phyloP scores from a whole-genome alignment of 2,797 vertebrate genomes.

The Spondyliosoma cantharus region DNA sequence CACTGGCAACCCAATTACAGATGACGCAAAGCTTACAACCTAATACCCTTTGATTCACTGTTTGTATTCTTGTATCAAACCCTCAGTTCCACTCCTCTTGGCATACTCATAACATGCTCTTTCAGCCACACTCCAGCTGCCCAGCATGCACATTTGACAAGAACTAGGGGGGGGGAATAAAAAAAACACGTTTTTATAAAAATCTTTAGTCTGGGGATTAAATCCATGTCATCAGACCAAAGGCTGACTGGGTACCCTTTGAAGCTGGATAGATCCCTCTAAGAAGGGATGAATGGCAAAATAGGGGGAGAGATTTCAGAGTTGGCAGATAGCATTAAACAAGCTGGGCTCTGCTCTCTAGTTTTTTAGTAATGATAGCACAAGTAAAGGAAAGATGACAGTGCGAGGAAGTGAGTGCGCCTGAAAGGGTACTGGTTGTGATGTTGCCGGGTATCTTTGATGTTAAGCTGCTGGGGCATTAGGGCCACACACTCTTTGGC shows the following conservation, averaged over 20 bases:
- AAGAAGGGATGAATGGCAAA: conserved; percentile 76
- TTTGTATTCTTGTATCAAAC: conserved; percentile 65
- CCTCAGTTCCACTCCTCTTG: conserved; percentile 58
- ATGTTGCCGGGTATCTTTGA: conserved; percentile 62
- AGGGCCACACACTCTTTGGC: no score
- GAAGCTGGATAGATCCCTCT: conserved; percentile 74
- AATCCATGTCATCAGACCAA: conserved; percentile 78
- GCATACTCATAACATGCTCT: conserved; percentile 55
- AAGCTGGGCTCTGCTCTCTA: conserved; percentile 47
- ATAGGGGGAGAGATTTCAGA: conserved; percentile 62
- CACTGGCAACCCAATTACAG: conserved; percentile 72
- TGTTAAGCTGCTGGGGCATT: neutral
- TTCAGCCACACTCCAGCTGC: conserved; percentile 57
- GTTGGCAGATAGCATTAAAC: conserved; percentile 72
- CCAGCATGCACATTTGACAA: conserved; percentile 65
- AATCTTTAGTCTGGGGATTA: conserved; percentile 77
- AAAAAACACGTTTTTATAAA: conserved; percentile 61
- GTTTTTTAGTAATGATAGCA: conserved; percentile 58
- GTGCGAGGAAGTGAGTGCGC: conserved; percentile 35
- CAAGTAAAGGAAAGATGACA: conserved; percentile 61
- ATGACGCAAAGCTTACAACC: conserved; percentile 68
- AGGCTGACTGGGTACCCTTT: conserved; percentile 71
- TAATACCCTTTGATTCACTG: conserved; percentile 71
- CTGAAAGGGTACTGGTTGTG: conserved; percentile 45
- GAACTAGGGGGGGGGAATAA: conserved; percentile 26